Base-by-base conservation (phyloP, 2,113 vertebrate species). In the Arenaria interpres region DNA sequence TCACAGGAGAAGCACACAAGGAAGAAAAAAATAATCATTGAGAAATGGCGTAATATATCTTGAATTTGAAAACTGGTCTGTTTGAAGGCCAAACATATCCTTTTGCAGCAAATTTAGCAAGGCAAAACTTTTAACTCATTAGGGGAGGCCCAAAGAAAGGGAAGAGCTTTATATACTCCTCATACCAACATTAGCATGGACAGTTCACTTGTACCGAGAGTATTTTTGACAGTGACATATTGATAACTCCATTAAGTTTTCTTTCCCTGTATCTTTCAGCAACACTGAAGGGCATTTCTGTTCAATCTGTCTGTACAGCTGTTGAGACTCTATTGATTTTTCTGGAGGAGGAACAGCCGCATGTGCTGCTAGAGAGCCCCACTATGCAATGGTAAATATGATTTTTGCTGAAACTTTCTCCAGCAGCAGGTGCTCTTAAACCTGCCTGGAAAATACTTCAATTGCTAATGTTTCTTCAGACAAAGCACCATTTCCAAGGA, bases 1-100 rank as follows among this genome's bases (percentile, higher is more conserved):
- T 12, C 1, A 0, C 1, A 43, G 72, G 30, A 62, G 41, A 73
- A 83, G 7, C 16, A 37, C 24, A 7, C 9, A 33, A 12, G 15
- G 37, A 63, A 63, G n/a, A n/a, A 54, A 54, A 46, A 46, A 46
- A 46, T 64, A 6, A 4, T 22, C 20, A 0, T 10, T 35, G 20
- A 17, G n/a, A 62, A 13, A 14, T 6, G 10, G 5, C 0, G 1
- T n/a, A 3, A 32, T 2, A 0, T 1, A 53, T 22, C 23, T 45
- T 43, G 35, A 35, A 45, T 76, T 80, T 28, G 24, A 43, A 72
- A 60, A 2, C 3, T 23, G 10, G 5, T 3, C 39, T 27, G 4
- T 41, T 63, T 66, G 57, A 74, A 66, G 57, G 30, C 30, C 17
- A 45, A 28, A 30, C 5, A 5, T 21, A 30, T 15, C 14, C 5